Evolutionary conservation across 2,888 invertebrate species (phyloP).

Genomic region (Tridacna crocea): DNA sequence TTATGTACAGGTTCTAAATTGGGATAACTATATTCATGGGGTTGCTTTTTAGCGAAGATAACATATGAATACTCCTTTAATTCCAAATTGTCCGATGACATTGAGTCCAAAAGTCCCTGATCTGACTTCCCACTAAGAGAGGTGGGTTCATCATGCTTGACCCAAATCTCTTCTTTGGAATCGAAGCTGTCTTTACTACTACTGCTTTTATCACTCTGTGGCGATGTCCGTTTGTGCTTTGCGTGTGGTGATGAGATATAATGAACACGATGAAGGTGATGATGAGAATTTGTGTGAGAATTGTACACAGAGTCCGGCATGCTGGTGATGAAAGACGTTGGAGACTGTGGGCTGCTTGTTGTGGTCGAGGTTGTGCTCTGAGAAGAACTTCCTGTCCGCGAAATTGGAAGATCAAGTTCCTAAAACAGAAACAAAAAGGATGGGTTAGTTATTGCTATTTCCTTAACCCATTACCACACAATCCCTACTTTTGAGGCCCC

Average conservation of each 20-base stretch:
- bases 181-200: slow-evolving; percentile 68
- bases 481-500: no score
- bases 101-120: slow-evolving; percentile 72
- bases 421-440: slow-evolving; percentile 83
- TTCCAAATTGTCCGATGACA: slow-evolving; percentile 66
- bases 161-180: slow-evolving; percentile 76
- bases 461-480: no score
- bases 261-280: slow-evolving; percentile 87
- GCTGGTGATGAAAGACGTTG: slow-evolving; percentile 70
- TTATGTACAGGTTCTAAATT: slow-evolving; percentile 85
- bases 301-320: slow-evolving; percentile 75
- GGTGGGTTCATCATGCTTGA: slow-evolving; percentile 74
- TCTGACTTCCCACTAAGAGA: slow-evolving; percentile 76
- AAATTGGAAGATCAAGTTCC: slow-evolving; percentile 94
- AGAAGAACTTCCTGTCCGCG: slow-evolving; percentile 87
- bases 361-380: slow-evolving; percentile 84
- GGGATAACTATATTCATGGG: slow-evolving; percentile 95
- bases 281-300: slow-evolving; percentile 78
- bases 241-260: slow-evolving; percentile 85
- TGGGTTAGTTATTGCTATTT: no score
- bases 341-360: slow-evolving; percentile 80
- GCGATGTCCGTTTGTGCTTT: slow-evolving; percentile 66
- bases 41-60: slow-evolving; percentile 75
- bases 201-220: slow-evolving; percentile 76
- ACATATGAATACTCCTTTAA: slow-evolving; percentile 78